Evolutionary conservation across 2,797 vertebrate genomes (phyloP).

Genomic region (Xiphorhynchus erythropygius): DNA sequence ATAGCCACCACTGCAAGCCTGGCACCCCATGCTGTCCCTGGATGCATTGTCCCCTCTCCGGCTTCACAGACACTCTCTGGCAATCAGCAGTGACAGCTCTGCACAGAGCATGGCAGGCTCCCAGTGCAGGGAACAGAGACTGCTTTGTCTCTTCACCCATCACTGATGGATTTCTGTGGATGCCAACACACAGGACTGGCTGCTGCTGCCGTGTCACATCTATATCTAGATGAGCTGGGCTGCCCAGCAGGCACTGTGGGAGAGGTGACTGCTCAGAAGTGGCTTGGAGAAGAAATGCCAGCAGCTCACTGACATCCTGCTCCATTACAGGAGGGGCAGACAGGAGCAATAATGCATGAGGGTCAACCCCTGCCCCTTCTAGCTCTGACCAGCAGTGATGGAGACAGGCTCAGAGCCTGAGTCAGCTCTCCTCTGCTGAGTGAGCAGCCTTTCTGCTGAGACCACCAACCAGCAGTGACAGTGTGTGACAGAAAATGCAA

Average conservation of each 20-base stretch:
- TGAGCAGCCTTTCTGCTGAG: not conserved
- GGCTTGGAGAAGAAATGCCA: not conserved
- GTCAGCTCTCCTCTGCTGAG: not conserved
- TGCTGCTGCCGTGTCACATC: not conserved
- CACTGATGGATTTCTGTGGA: rapidly evolving
- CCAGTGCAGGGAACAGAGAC: not conserved
- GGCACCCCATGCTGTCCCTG: rapidly evolving
- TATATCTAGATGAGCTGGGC: not conserved
- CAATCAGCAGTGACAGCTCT: not conserved
- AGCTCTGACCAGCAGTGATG: not conserved
- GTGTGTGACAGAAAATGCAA: not conserved
- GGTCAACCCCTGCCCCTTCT: not conserved
- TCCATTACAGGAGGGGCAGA: not conserved
- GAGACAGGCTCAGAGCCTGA: not conserved
- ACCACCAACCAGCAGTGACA: not conserved
- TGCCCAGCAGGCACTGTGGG: rapidly evolving
- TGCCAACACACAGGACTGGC: rapidly evolving
- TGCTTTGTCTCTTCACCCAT: not conserved
- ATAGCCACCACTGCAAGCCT: not conserved
- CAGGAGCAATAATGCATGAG: not conserved
- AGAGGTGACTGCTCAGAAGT: not conserved
- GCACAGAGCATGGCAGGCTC: not conserved
- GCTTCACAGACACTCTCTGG: not conserved
- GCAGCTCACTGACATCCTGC: rapidly evolving
- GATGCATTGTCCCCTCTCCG: rapidly evolving